Evolutionary conservation across 2,113 vertebrate species (phyloP), one percentile per base, ranked within the genome.

Genomic region (Catharus bicknelli): DNA sequence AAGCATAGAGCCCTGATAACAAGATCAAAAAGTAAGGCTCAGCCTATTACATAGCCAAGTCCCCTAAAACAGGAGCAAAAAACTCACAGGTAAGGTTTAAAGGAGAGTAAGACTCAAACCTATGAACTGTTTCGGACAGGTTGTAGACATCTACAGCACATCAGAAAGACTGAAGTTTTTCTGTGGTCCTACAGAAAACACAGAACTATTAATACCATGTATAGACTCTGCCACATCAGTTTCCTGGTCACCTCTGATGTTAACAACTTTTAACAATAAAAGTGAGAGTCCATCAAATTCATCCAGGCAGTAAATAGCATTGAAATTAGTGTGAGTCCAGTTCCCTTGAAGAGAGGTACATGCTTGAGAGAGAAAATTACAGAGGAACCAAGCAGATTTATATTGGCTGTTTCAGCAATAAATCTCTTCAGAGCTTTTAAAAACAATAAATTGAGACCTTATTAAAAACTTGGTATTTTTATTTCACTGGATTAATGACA

Each of bases 401-500:
- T 83, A 88, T 68, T 17, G 11, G 47, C 38, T 84, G 83, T 34
- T 86, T 94, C 73, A 90, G 53, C 90, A 86, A 48, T 94, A 94
- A 90, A 88, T 73, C 62, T 76, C 88, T 76, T 84, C 70, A 53
- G 75, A 89, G 70, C 85, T 68, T 86, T 93, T 88, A 91, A 94
- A 95, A 95, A 92, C 84, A 95, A 83, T 93, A 95, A 70, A 84
- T 77, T 87, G 75, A 76, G 57, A 73, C 62, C 77, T 89, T 93
- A 95, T 91, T 92, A 88, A 93, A 94, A 93, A 57, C 69, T 64
- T 15, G 2, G 81, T 87, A 80, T 92, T 95, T 95, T 93, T 94
- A 92, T 92, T 95, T 92, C 84, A 80, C 53, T 59, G 94, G 91
- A 96, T 95, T 88, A 94, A 95, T 81, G 90, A 72, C 69, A 78